A percentile compares a stretch with the other conserved stretches of the same genome.
Evolutionary conservation across 2,888 invertebrate genomes (phyloP).

Genomic region (Pseudococcus viburni): DNA sequence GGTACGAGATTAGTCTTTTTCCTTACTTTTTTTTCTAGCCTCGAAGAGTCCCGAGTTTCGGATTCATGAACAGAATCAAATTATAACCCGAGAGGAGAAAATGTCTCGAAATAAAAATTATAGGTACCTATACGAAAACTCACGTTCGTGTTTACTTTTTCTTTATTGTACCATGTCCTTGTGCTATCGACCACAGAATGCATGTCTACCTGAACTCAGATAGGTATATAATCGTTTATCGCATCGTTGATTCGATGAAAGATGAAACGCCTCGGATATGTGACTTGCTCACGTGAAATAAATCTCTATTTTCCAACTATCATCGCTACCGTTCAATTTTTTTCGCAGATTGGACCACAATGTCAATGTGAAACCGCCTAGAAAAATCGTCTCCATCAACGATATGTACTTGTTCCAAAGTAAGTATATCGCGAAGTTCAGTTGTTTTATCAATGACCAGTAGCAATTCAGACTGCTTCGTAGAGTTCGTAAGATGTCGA

Average conservation of each 20-base stretch:
- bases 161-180: neutral
- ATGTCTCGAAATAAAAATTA: constrained; percentile 42
- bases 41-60: neutral
- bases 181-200: neutral
- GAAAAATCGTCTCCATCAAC: no score
- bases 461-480: neutral
- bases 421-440: neutral
- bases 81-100: constrained; percentile 7
- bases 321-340: neutral
- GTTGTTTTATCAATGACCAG: neutral
- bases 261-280: constrained; percentile 45
- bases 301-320: neutral
- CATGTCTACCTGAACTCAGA: neutral
- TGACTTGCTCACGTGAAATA: neutral
- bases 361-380: no score
- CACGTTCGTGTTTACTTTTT: constrained; percentile 17
- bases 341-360: neutral
- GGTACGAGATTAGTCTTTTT: neutral
- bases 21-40: neutral
- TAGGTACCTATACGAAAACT: neutral
- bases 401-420: neutral
- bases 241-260: constrained; percentile 43
- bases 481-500: neutral
- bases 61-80: neutral
- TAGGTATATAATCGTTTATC: constrained; percentile 1